These are phyloP conservation scores for Entomyzon cyanotis DNA, from an alignment of 2,113 vertebrate species.

Conservation along the genomic window DNA sequence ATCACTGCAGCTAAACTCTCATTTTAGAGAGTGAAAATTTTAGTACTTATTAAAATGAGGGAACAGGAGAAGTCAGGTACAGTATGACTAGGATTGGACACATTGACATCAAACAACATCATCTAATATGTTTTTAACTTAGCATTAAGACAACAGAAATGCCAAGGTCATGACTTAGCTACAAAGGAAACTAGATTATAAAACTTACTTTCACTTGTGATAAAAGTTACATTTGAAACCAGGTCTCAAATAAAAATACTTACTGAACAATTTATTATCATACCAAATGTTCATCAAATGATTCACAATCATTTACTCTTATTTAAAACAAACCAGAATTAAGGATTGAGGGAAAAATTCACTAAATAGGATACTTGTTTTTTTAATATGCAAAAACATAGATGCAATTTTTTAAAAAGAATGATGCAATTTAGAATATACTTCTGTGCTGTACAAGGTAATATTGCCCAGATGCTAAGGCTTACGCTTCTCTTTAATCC, in stretches of 20 bases:
- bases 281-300: background rate
- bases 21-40: background rate
- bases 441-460: background rate
- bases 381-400: background rate
- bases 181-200: background rate
- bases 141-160: background rate
- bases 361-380: background rate
- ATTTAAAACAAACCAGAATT: background rate
- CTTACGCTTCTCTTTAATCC: background rate
- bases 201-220: slow-evolving; percentile 12
- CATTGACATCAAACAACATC: background rate
- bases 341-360: background rate
- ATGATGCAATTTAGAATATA: background rate
- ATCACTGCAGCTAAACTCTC: background rate
- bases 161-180: background rate
- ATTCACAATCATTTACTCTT: background rate
- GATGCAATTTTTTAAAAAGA: background rate
- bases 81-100: background rate
- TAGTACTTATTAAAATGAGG: background rate
- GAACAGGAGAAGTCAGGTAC: background rate
- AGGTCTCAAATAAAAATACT: slow-evolving; percentile 28
- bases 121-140: background rate
- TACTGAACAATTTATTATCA: background rate
- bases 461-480: background rate
- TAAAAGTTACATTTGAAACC: slow-evolving; percentile 27